Evolutionary conservation across 2,888 invertebrate genomes (phyloP), one percentile per base, ranked within the genome.

Genomic region (Cabera pusaria): DNA sequence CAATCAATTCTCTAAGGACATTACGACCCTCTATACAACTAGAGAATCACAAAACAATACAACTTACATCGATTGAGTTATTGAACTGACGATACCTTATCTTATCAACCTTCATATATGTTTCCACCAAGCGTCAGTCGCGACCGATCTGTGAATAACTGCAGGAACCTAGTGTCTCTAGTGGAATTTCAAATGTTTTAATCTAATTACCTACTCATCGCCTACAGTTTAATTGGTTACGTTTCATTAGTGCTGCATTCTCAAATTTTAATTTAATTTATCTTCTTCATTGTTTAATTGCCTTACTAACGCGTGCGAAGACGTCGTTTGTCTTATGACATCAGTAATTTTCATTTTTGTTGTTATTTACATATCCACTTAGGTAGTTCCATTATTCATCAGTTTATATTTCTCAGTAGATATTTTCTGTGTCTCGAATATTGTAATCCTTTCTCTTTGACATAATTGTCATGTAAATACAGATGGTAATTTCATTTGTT

Each of bases 41-140:
- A 57, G 60, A 63, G 65, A 62, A 34, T 51, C 56, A 50, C 36
- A 50, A 46, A 57, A 46, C 44, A 31, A 43, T 33, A 28, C 9
- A 10, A 5, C 6, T 36, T 50, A 32, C 44, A 41, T 39, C 42
- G 33, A 58, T 62, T 57, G 66, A 74, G 80, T 74, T 82, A 81
- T 78, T 84, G 79, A 82, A 82, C 77, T 70, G 67, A 66, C 64
- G 48, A 45, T 50, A 50, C 14, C 56, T 66, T 83, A 86, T 83
- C 83, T 85, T 86, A 86, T 86, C 84, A 62, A 52, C 56, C 54
- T 48, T 59, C 44, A 72, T 74, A 75, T 71, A 73, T 64, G 70
- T 67, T 72, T 69, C 64, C 56, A 59, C 55, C 46, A 45, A 50
- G 61, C 51, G 60, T 64, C 66, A 72, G 69, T 73, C 53, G 57